Base-by-base conservation (phyloP, 1,140 invertebrate species). In the Probaryconus sp. region DNA sequence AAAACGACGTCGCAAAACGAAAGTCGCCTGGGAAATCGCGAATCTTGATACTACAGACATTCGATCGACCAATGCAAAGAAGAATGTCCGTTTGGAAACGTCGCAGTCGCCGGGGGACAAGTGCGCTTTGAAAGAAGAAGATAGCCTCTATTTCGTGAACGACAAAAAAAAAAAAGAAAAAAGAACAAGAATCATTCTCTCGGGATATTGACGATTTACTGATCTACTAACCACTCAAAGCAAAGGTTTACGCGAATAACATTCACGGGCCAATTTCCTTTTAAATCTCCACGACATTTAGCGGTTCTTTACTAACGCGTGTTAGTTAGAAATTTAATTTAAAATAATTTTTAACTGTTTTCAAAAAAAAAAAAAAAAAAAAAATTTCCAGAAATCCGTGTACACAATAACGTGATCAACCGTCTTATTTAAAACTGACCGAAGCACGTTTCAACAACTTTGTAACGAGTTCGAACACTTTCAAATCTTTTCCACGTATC, bases 21-120 rank as follows among this genome's bases (percentile, higher is more conserved):
- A 76, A 72, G 60, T 73, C 72, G 37, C 76, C 10, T 61, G 76
- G 76, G 76, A 78, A 78, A 78, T 78, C 69, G 72, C 38, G 76
- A 70, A 70, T 76, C 76, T 69, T 70, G 76, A 76, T 63, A 72
- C 65, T 76, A 63, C 48, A 73, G 69, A 64, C 60, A 68, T 75
- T 72, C 68, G 68, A 76, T 75, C 71, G 68, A 72, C 58, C 60
- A 53, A 76, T 76, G 65, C 69, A 73, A 63, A 77, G 77, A 67
- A 70, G 73, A 76, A 79, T 73, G 65, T 70, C 47, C 73, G 53
- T 73, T 76, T 68, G 58, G 64, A 76, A 58, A 73, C 61, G 64
- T 67, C 40, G 65, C 40, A 73, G 45, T 73, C 58, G 70, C 67
- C 50, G 61, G 55, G 67, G 73, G 67, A 76, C 61, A 63, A 69